Conservation (phyloP, 2,113 vertebrate genomes). For the Dendropsophus ebraccatus region DNA sequence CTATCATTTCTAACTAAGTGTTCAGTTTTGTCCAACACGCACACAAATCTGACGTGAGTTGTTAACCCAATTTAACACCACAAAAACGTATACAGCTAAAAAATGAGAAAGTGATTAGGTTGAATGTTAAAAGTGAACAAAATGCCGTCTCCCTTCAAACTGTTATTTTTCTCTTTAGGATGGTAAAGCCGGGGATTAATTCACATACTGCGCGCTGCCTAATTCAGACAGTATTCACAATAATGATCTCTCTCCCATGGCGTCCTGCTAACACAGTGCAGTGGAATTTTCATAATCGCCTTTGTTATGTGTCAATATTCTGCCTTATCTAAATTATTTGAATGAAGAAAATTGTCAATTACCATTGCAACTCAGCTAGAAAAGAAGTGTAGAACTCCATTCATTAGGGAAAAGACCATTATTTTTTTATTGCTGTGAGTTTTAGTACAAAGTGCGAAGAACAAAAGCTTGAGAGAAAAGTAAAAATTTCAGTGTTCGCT, state of each 20-base stretch:
- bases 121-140: constrained; percentile 14
- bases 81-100: not conserved
- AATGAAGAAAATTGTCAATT: constrained; percentile 53
- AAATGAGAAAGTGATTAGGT: constrained; percentile 15
- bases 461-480: not conserved
- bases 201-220: constrained; percentile 29
- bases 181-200: constrained; percentile 58
- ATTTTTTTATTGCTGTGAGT: constrained; percentile 19
- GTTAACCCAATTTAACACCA: not conserved
- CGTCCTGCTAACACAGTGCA: constrained; percentile 60
- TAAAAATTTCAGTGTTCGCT: not conserved
- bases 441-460: not conserved
- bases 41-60: not conserved
- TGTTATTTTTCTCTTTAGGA: constrained; percentile 52
- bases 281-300: constrained; percentile 43
- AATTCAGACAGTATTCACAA: constrained; percentile 59
- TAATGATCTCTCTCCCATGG: constrained; percentile 58
- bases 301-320: constrained; percentile 60
- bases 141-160: not conserved
- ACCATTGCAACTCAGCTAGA: constrained; percentile 29
- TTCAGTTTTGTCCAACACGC: not conserved
- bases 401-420: constrained; percentile 9
- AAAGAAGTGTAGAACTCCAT: constrained; percentile 5
- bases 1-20: not conserved
- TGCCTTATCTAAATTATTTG: constrained; percentile 59